Evolutionary conservation across 2,797 vertebrate species (phyloP).

Genomic region (Rhynchonycteris naso): DNA sequence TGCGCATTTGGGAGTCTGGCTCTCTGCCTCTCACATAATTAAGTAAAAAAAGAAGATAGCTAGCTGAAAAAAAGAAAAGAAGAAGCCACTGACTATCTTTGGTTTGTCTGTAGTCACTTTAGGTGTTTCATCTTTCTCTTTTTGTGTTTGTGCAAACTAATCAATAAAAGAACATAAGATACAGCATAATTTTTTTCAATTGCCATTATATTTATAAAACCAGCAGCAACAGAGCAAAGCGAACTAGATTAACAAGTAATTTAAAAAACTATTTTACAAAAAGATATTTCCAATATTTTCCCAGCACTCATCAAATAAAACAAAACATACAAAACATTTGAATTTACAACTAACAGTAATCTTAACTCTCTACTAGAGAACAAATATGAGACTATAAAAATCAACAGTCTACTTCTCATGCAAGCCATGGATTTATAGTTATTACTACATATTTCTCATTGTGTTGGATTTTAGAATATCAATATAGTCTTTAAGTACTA

Average conservation of each 20-base stretch:
- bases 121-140: neutral
- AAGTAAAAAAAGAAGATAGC: neutral
- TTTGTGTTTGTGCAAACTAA: neutral
- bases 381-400: constrained; percentile 16
- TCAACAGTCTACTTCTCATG: neutral
- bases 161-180: constrained; percentile 49
- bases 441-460: neutral
- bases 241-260: constrained; percentile 18
- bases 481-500: constrained; percentile 43
- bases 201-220: constrained; percentile 53
- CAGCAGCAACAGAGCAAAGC: neutral
- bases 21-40: too few species aligned
- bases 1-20: too few species aligned
- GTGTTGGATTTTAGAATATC: neutral
- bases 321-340: neutral
- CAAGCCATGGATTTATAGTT: constrained; percentile 27
- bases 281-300: neutral
- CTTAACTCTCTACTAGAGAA: constrained; percentile 48
- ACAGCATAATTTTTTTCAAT: constrained; percentile 43
- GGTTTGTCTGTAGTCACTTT: neutral
- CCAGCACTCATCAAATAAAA: constrained; percentile 45
- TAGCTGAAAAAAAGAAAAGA: neutral
- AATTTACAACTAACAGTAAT: constrained; percentile 52
- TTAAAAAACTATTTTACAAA: constrained; percentile 29
- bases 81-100: neutral